phyloP scores from a whole-genome alignment of 1,140 invertebrate species.

The Metopolophium dirhodum region DNA sequence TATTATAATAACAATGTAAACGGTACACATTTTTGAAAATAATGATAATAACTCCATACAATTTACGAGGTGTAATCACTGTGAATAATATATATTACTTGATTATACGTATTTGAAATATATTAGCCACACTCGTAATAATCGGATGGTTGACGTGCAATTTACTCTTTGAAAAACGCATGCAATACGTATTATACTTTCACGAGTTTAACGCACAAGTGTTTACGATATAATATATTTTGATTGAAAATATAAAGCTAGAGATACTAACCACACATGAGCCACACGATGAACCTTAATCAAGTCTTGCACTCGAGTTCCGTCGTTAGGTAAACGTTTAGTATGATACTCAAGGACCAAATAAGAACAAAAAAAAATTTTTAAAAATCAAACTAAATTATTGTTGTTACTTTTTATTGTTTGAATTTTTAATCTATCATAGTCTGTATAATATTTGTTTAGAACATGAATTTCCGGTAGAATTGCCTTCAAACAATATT shows the following conservation, averaged over 20 bases:
- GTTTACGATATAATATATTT: neutral
- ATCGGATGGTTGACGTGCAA: neutral
- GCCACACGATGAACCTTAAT: conserved; percentile 72
- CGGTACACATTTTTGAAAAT: neutral
- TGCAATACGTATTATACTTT: neutral
- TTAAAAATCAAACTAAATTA: neutral
- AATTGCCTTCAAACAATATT: too few species aligned
- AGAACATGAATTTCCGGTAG: too few species aligned
- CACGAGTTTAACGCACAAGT: neutral
- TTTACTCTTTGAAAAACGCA: neutral
- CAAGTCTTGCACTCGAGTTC: conserved; percentile 72
- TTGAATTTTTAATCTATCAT: neutral
- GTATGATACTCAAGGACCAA: conserved; percentile 71
- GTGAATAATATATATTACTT: neutral
- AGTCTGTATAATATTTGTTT: too few species aligned
- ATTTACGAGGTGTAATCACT: neutral
- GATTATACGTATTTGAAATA: neutral
- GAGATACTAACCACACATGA: conserved; percentile 63
- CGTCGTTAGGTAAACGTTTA: conserved; percentile 75
- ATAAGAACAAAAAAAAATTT: conserved; percentile 65
- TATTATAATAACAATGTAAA: neutral
- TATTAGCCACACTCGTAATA: neutral
- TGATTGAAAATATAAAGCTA: neutral
- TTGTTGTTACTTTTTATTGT: neutral
- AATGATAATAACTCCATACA: neutral